Base-by-base conservation (phyloP, 2,888 invertebrate genomes). In the Heliconius ismenius region DNA sequence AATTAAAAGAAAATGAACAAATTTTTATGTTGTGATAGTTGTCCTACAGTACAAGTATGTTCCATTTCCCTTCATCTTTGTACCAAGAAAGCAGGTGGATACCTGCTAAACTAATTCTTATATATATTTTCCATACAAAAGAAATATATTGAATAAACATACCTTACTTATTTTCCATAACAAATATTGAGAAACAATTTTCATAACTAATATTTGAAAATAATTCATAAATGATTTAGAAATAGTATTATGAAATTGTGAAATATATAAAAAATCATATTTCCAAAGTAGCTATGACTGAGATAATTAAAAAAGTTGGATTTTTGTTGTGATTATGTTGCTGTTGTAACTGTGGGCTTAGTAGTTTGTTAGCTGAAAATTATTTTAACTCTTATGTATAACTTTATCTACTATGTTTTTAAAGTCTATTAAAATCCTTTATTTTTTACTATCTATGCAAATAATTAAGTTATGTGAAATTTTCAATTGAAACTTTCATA, bases 261-360 rank as follows among this genome's bases (percentile, higher is more conserved):
- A 4, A 3, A 36, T 36, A 0, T 36, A 64, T 32, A 64, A 36
- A 21, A 36, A n/a, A 58, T n/a, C 1, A 36, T 21, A 11, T 21
- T 64, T 64, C 64, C 64, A 64, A 64, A 32, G 64, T 64, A 36
- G 11, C 64, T 64, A 36, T 15, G 36, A 32, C 65, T 65, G 65
- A 65, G 24, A 65, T 39, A 65, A 39, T 13, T 24, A 65, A 39
- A 39, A 10, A 24, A 3, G 24, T 64, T 64, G 64, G 21, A 64
- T 21, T 21, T 32, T 36, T 49, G 32, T 63, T 32, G 32, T 64
- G 9, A 64, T 64, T 64, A 21, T 64, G 32, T 64, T 64, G 63
- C 63, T 32, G 7, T 63, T 63, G 26, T 28, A 63, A 64, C 18
- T 64, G 43, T 43, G 21, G 32, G 64, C 64, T n/a, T 36, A 65